Base-by-base conservation (phyloP, 2,113 vertebrate genomes). In the Cephalopterus ornatus region DNA sequence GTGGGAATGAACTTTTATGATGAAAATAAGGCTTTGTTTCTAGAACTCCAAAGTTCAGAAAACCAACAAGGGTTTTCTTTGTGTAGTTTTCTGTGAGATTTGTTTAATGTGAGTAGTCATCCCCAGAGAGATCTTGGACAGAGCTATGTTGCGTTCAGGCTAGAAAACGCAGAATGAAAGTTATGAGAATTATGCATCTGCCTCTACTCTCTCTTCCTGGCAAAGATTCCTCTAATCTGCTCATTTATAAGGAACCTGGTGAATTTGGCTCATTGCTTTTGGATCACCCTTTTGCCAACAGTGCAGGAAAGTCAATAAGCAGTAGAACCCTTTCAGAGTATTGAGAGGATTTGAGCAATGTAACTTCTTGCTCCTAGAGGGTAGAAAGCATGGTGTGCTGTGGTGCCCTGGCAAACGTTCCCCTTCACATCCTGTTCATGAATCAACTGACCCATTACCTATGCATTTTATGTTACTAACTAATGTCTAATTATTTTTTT, bases 401-500 rank as follows among this genome's bases (percentile, higher is more conserved):
- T n/a, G n/a, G 50, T 87, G 63, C 59, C n/a, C 71, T 59, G 49
- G n/a, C 20, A 83, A 18, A n/a, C 18, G 7, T 61, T 56, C 58
- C 63, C 11, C 3, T 44, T 77, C 67, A 49, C 0, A 0, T 65
- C 59, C 39, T 62, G 21, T 83, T 95, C 24, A 39, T n/a, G 55
- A 92, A 85, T 92, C 56, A 78, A 73, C 59, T 85, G 53, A 95
- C 53, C 35, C 26, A 42, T 65, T 73, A 74, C 24, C 55, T 95
- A 58, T 82, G 70, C 7, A 63, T 85, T 83, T 97, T 96, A 49
- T 92, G 87, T 94, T 89, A 91, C 80, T 89, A 95, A 75, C 88
- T 70, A 88, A 77, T 83, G 80, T 81, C 86, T 96, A 78, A 95
- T 97, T 94, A 94, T 97, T 97, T 97, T 96, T 97, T 97, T 95